phyloP scores from a whole-genome alignment of 2,797 vertebrate species.

The Sebastes oblongus region DNA sequence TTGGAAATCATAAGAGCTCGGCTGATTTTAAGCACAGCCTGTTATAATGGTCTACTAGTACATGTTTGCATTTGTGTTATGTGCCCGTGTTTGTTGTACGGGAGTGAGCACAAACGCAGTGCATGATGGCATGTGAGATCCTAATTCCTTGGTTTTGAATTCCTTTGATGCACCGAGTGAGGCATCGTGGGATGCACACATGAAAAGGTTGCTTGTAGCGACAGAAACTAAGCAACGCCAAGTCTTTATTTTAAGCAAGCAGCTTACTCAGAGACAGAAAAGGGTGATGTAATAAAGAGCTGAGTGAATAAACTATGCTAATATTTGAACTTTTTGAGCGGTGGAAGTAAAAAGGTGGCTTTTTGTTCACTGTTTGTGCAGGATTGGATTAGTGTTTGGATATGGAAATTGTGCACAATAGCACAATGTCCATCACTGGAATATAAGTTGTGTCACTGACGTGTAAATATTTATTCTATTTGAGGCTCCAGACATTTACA shows the following conservation, averaged over 20 bases:
- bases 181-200: constrained; percentile 9
- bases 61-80: not conserved
- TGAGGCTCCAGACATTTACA: not conserved
- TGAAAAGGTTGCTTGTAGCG: constrained; percentile 44
- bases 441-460: not conserved
- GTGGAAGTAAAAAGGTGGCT: not conserved
- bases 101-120: not conserved
- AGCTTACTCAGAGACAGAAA: not conserved
- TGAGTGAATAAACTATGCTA: not conserved
- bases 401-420: constrained; percentile 4
- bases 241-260: constrained; percentile 25
- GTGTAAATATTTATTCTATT: constrained; percentile 47
- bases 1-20: not conserved
- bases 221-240: constrained; percentile 46
- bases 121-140: constrained; percentile 8
- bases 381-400: not conserved
- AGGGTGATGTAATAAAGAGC: not conserved
- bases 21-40: not conserved
- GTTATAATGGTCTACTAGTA: not conserved
- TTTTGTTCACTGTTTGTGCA: not conserved
- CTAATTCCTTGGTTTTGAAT: constrained; percentile 25
- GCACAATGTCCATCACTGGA: not conserved
- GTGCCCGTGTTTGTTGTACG: not conserved
- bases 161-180: constrained; percentile 33
- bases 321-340: constrained; percentile 6